Conservation (phyloP, 2,797 vertebrate genomes). For the Buphagus erythrorhynchus region DNA sequence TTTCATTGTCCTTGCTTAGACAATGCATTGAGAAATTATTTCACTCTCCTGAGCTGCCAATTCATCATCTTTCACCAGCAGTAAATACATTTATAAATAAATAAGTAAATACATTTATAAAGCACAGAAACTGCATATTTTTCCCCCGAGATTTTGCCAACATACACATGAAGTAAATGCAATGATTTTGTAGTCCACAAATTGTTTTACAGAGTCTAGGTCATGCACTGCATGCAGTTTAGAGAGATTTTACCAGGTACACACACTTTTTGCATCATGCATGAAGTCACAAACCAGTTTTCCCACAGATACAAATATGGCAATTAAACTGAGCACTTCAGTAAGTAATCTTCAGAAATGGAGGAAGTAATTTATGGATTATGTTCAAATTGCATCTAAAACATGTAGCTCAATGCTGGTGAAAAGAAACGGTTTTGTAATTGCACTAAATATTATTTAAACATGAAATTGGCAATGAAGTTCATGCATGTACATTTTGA, state of each 20-base stretch:
- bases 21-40: neutral
- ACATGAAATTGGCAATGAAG: slow-evolving; percentile 64
- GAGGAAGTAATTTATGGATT: neutral
- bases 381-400: slow-evolving; percentile 22
- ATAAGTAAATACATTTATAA: slow-evolving; percentile 39
- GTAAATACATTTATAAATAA: slow-evolving; percentile 33
- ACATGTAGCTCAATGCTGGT: slow-evolving; percentile 6
- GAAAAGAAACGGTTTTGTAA: slow-evolving; percentile 54
- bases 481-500: slow-evolving; percentile 78
- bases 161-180: slow-evolving; percentile 50
- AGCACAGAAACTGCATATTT: neutral
- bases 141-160: slow-evolving; percentile 1
- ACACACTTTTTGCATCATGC: slow-evolving; percentile 72
- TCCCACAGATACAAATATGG: slow-evolving; percentile 6
- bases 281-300: slow-evolving; percentile 31
- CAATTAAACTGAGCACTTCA: neutral
- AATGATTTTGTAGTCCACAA: slow-evolving; percentile 21
- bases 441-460: slow-evolving; percentile 48
- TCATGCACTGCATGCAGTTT: slow-evolving; percentile 79
- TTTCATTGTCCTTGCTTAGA: neutral
- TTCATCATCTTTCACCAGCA: slow-evolving; percentile 21
- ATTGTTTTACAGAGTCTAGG: slow-evolving; percentile 41
- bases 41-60: slow-evolving; percentile 8
- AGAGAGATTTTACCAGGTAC: slow-evolving; percentile 39
- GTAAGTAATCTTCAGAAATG: neutral